These are phyloP conservation scores for Pocillopora verrucosa DNA, from an alignment of 64 coral and sea anemone species.

Conservation along the genomic window DNA sequence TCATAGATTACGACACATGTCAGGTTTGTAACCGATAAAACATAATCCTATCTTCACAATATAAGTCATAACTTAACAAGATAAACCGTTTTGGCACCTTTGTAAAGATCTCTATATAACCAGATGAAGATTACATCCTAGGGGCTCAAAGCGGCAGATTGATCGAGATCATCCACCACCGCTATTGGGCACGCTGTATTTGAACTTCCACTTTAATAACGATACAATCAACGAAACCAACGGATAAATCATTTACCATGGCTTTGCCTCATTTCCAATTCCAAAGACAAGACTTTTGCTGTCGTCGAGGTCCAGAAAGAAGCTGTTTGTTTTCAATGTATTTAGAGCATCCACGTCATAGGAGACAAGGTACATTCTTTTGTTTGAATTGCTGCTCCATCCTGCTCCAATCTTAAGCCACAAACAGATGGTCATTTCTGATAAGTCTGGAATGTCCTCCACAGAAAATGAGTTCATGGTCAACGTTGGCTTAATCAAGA, in stretches of 20 bases:
- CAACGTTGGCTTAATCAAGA: not conserved
- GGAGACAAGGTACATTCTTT: not conserved
- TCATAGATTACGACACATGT: too few relatives aligned
- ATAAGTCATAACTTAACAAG: too few relatives aligned
- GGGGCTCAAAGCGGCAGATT: too few relatives aligned
- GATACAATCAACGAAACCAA: too few relatives aligned
- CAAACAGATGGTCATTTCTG: not conserved
- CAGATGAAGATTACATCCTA: too few relatives aligned
- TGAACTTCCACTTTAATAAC: too few relatives aligned
- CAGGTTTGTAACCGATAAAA: too few relatives aligned
- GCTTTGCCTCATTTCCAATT: not conserved
- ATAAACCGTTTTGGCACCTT: too few relatives aligned
- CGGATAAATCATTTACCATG: not conserved
- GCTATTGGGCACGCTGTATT: too few relatives aligned
- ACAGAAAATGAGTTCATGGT: not conserved
- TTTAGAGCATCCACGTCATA: not conserved
- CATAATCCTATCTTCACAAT: too few relatives aligned
- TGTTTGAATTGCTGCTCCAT: not conserved
- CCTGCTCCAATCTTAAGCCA: not conserved
- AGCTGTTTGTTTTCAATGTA: not conserved
- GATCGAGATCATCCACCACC: too few relatives aligned
- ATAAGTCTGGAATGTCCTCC: not conserved
- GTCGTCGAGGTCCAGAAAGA: not conserved
- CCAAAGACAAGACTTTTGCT: not conserved
- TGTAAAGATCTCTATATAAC: too few relatives aligned